These are phyloP conservation scores for Euclidia mi DNA, from an alignment of 2,888 invertebrate species.

Conservation along the genomic window DNA sequence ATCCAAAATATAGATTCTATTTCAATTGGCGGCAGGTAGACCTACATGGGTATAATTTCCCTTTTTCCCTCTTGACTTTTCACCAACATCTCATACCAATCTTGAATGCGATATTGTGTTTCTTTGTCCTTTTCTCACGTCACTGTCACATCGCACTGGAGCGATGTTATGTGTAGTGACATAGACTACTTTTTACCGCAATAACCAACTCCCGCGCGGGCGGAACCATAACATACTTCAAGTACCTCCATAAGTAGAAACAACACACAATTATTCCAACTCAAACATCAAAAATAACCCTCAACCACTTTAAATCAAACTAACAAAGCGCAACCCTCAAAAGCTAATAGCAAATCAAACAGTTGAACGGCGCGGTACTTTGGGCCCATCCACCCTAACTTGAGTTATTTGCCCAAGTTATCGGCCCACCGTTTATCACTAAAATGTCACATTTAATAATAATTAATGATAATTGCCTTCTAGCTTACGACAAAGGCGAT, in stretches of 20 bases:
- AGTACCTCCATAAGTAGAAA: not conserved
- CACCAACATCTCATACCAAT: no score
- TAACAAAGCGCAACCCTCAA: slow-evolving; percentile 54
- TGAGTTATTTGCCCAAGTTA: slow-evolving; percentile 88
- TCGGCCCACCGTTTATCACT: slow-evolving; percentile 87
- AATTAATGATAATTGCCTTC: slow-evolving; percentile 90
- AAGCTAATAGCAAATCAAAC: slow-evolving; percentile 71
- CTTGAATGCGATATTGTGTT: no score
- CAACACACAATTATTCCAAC: not conserved
- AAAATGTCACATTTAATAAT: slow-evolving; percentile 89
- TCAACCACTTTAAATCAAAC: slow-evolving; percentile 43
- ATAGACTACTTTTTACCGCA: no score
- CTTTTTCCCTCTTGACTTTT: no score
- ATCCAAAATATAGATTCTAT: no score
- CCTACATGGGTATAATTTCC: no score
- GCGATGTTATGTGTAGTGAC: no score
- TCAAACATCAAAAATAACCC: slow-evolving; percentile 33
- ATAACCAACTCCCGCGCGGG: no score
- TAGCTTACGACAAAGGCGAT: slow-evolving; percentile 88
- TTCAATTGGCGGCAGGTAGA: no score
- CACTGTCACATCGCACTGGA: no score
- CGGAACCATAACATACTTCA: not conserved
- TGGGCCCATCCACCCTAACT: slow-evolving; percentile 64
- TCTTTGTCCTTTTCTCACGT: no score
- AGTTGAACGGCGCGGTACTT: slow-evolving; percentile 63